Base-by-base conservation (phyloP, 2,888 invertebrate species). In the Adelphocoris suturalis region DNA sequence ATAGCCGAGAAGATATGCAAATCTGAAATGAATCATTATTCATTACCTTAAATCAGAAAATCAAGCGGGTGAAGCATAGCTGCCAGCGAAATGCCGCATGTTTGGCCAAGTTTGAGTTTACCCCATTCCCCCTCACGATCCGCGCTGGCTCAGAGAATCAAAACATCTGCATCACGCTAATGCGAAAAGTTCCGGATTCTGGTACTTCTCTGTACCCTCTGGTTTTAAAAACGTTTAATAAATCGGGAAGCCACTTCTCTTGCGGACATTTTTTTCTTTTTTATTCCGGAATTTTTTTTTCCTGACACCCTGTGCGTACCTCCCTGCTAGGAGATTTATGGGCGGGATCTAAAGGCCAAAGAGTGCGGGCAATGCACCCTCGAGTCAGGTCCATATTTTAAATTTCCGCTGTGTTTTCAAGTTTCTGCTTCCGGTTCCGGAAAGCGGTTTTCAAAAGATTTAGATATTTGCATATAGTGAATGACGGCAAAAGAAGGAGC, bases 361-460 rank as follows among this genome's bases (percentile, higher is more conserved):
- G 68, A 68, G 68, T 68, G 27, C 23, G 68, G 68, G 23, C 68
- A 23, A 68, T 68, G 68, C 68, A 68, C 23, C 68, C 68, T 68
- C 68, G 23, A 68, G 68, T 68, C 68, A 3, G 23, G 68, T 68
- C 68, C 68, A 68, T 68, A 68, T 68, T 68, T 68, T 68, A 68
- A n/a, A 68, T n/a, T 68, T 68, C 68, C 68, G 68, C 19, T 23
- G 68, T 19, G 68, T 68, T 68, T 68, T 68, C 68, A 68, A 19
- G 68, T 68, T 68, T 68, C 12, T 23, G 68, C 68, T 68, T 27
- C 68, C 68, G 27, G 68, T 68, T 68, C 68, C 68, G 68, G 68
- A 27, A 68, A 68, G 19, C 68, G 68, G 68, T 19, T 68, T 68
- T 68, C 68, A 68, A 68, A 68, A 23, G 68, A 23, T 68, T 68